A percentile compares a stretch with the other conserved stretches of the same genome.
Evolutionary conservation across 2,113 vertebrate species (phyloP).

Genomic region (Progne subis): DNA sequence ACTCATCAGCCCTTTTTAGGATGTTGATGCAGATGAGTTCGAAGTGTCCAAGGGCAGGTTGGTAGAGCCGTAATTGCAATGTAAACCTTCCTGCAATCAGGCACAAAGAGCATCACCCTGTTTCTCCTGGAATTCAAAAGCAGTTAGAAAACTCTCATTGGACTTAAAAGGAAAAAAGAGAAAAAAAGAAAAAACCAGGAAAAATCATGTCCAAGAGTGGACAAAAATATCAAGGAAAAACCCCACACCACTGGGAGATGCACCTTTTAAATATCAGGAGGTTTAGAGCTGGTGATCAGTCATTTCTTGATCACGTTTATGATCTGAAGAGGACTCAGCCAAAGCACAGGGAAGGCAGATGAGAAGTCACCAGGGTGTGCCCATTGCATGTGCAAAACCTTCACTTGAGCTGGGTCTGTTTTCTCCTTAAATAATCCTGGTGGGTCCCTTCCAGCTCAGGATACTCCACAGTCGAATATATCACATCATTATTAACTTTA

Average conservation of each 20-base stretch:
- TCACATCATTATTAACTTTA: accelerated
- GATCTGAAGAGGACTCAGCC: background rate
- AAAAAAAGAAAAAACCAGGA: too few species aligned
- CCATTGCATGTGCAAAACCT: background rate
- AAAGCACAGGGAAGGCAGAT: background rate
- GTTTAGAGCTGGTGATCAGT: background rate
- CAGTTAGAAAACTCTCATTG: background rate
- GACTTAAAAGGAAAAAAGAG: background rate
- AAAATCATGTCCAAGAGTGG: background rate
- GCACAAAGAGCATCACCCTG: background rate
- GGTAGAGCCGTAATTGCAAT: background rate
- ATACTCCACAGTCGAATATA: background rate
- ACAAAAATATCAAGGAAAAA: background rate
- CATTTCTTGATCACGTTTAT: background rate
- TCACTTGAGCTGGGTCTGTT: background rate
- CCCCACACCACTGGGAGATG: accelerated
- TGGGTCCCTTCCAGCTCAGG: background rate
- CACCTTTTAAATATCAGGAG: background rate
- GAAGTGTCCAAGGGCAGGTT: background rate
- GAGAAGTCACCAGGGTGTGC: background rate
- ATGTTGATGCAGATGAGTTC: background rate
- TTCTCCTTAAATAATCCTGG: background rate
- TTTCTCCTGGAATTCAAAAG: background rate
- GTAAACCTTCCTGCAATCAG: background rate
- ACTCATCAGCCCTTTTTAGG: background rate